phyloP scores from a whole-genome alignment of 2,888 invertebrate species.

The Nycteola revayana region DNA sequence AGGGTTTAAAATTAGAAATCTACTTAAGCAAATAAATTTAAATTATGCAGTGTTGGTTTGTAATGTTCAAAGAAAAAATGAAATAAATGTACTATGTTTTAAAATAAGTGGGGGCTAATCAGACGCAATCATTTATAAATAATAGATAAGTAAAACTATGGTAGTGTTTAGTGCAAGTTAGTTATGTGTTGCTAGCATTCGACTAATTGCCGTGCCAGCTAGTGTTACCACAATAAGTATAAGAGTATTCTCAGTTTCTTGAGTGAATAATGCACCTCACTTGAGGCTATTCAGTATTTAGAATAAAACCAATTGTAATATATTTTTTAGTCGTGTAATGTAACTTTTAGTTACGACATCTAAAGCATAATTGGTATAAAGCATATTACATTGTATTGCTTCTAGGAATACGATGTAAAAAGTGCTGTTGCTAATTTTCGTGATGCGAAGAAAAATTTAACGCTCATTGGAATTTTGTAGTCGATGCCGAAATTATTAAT shows the following conservation, averaged over 20 bases:
- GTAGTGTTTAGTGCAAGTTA: slow-evolving; percentile 22
- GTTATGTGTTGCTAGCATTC: slow-evolving; percentile 31
- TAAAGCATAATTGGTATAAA: slow-evolving; percentile 44
- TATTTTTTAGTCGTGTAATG: neutral
- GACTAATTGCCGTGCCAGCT: slow-evolving; percentile 24
- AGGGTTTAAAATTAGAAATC: no score
- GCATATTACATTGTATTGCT: slow-evolving; percentile 30
- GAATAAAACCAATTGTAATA: neutral
- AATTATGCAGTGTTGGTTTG: no score
- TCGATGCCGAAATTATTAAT: neutral
- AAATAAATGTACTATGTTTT: no score
- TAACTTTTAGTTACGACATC: slow-evolving; percentile 46
- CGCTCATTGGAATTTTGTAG: slow-evolving; percentile 9
- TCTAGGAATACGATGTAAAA: slow-evolving; percentile 21
- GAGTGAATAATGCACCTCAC: neutral
- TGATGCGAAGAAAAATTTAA: slow-evolving; percentile 12
- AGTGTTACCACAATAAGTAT: slow-evolving; percentile 37
- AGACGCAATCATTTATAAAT: slow-evolving; percentile 28
- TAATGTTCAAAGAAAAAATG: no score
- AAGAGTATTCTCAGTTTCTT: neutral
- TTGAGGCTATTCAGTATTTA: no score
- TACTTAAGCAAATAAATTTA: no score
- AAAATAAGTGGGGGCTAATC: slow-evolving; percentile 8
- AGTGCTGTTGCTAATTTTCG: slow-evolving; percentile 17
- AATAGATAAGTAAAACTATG: slow-evolving; percentile 6